phyloP scores from a whole-genome alignment of 1,140 invertebrate genomes.

The Lasaia peninsularis region DNA sequence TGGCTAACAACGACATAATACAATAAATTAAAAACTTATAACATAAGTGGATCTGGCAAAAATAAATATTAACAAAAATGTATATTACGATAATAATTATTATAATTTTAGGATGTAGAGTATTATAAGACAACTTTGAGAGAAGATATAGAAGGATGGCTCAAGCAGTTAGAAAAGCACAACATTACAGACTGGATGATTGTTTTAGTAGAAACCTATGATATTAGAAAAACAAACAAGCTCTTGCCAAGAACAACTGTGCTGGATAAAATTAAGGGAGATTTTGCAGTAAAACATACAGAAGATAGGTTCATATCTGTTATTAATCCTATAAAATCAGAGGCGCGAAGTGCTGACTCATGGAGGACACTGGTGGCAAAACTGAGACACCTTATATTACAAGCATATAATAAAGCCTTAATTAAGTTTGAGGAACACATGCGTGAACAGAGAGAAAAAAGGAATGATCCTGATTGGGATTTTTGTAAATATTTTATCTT shows the following conservation, averaged over 20 bases:
- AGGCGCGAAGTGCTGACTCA: conserved; percentile 92
- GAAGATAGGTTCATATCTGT: conserved; percentile 93
- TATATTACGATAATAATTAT: no score
- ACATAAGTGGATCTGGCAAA: no score
- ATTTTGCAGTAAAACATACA: conserved; percentile 93
- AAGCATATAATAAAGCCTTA: conserved; percentile 91
- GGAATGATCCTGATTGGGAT: conserved; percentile 94
- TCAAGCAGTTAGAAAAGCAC: conserved; percentile 85
- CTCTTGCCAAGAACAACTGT: conserved; percentile 94
- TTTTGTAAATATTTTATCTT: conserved; percentile 96
- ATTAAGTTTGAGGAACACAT: conserved; percentile 94
- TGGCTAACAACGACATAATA: no score
- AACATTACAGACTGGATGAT: conserved; percentile 96
- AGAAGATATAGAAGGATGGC: conserved; percentile 94
- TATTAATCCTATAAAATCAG: conserved; percentile 92
- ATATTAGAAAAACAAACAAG: conserved; percentile 94
- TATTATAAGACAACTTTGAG: conserved; percentile 89
- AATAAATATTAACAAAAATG: no score
- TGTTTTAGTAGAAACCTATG: conserved; percentile 93
- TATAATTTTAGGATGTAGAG: conserved; percentile 89
- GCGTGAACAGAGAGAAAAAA: conserved; percentile 90
- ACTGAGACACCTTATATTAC: conserved; percentile 89
- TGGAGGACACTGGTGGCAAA: conserved; percentile 91
- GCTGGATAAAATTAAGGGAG: conserved; percentile 94
- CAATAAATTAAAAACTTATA: no score